Percentiles rank a stretch among this genome's conserved stretches.
phyloP scores from a whole-genome alignment of 2,888 invertebrate species.

The Phlogophora meticulosa region DNA sequence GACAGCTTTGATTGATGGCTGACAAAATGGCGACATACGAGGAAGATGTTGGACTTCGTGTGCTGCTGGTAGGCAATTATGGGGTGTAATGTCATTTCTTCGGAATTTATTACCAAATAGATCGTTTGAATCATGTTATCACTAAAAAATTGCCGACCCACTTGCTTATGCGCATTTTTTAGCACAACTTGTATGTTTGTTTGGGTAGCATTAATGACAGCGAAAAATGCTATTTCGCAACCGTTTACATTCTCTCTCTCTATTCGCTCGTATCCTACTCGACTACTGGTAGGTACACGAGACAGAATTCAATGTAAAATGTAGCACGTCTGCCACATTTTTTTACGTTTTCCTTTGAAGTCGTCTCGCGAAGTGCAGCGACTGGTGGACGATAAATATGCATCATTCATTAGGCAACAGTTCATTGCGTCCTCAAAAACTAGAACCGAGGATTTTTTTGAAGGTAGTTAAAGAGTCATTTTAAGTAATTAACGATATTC shows the following conservation, averaged over 20 bases:
- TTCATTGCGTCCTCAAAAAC: constrained; percentile 40
- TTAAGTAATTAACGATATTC: constrained; percentile 1
- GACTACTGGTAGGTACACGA: neutral
- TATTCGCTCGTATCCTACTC: constrained; percentile 2
- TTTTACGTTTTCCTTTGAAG: constrained; percentile 29
- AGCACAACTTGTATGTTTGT: neutral
- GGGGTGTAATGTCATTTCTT: constrained; percentile 19
- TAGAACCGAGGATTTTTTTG: constrained; percentile 3
- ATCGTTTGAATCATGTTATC: neutral
- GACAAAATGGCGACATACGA: constrained; percentile 58
- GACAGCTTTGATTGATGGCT: constrained; percentile 57
- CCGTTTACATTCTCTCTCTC: neutral
- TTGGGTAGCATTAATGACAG: neutral
- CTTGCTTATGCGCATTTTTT: neutral
- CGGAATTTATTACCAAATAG: constrained; percentile 24
- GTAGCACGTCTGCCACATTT: constrained; percentile 34
- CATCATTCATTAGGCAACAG: constrained; percentile 56
- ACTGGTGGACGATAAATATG: constrained; percentile 5
- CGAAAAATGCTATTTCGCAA: neutral
- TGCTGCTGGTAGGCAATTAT: constrained; percentile 23
- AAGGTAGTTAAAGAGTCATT: constrained; percentile 7
- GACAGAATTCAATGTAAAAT: constrained; percentile 40
- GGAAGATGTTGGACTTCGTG: constrained; percentile 52
- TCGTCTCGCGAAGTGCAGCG: constrained; percentile 24
- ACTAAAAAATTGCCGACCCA: neutral